Evolutionary conservation across 2,113 vertebrate genomes (phyloP).

Genomic region (Xenopus tropicalis): DNA sequence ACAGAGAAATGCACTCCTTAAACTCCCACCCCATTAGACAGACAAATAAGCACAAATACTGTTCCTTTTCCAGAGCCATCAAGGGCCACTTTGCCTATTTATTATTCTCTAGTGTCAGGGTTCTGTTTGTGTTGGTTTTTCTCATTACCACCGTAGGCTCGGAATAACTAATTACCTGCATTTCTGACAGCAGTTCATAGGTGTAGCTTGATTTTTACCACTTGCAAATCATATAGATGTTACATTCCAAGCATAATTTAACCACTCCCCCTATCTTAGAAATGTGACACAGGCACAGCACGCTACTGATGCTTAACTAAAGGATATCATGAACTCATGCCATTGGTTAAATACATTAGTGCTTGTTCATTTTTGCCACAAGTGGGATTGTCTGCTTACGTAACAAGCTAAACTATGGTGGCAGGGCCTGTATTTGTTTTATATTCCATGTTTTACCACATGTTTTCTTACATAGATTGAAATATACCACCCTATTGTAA

Average conservation of each 20-base stretch:
- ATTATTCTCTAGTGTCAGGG: too few species aligned
- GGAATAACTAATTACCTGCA: slow-evolving; percentile 31
- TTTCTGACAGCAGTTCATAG: slow-evolving; percentile 34
- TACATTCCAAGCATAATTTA: slow-evolving; percentile 45
- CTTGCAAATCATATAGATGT: slow-evolving; percentile 12
- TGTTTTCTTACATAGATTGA: too few species aligned
- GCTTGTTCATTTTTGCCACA: slow-evolving; percentile 19
- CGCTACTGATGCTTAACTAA: slow-evolving; percentile 50
- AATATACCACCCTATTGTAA: too few species aligned
- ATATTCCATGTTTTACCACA: too few species aligned
- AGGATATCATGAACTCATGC: slow-evolving; percentile 52
- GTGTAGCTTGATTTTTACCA: slow-evolving; percentile 42
- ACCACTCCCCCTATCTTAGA: slow-evolving; percentile 41
- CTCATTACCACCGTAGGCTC: not conserved
- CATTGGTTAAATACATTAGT: slow-evolving; percentile 39
- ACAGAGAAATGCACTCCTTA: slow-evolving; percentile 1
- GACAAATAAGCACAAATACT: slow-evolving; percentile 1
- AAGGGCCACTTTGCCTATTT: not conserved
- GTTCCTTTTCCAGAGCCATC: not conserved
- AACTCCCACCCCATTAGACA: not conserved
- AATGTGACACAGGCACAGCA: slow-evolving; percentile 39
- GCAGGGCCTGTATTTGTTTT: too few species aligned
- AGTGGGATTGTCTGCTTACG: not conserved
- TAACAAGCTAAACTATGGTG: too few species aligned
- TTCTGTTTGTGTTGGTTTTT: not conserved